Base-by-base conservation (phyloP, 64 coral and sea anemone genomes). In the Porites lutea region DNA sequence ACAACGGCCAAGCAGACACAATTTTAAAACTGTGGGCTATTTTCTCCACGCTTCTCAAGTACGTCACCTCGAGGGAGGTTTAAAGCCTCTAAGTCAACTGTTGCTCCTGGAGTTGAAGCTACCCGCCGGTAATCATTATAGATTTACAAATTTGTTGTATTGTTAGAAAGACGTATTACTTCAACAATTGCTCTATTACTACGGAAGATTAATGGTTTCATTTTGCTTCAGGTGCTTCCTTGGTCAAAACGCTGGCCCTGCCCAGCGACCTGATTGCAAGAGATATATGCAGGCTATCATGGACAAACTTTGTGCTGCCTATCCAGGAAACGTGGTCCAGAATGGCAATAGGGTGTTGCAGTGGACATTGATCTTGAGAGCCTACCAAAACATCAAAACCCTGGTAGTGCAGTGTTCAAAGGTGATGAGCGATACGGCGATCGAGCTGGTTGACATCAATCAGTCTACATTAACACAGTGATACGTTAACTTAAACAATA, bases 361-460 rank as follows among this genome's bases (percentile, higher is more conserved):
- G 2, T 86, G 90, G 89, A 21, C 45, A 14, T n/a, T 89, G 1
- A 48, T 83, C 3, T 65, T 50, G 3, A 66, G 65, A 8, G 13
- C 13, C 15, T 79, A 90, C 57, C 18, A 90, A 73, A 13, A 44
- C 3, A 92, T 86, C 6, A 75, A 59, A 52, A 69, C 74, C 2
- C 0, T 4, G 0, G 45, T 92, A 4, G 20, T 70, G 6, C 13
- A 18, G 16, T 72, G 52, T 13, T 50, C 8, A n/a, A 84, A 44
- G 6, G 58, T 96, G 0, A 96, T 82, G 77, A 6, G 3, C 3
- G 19, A 77, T 22, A 92, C 78, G 15, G 68, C 49, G 2, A 75
- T 92, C 4, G 86, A 89, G 67, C 60, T 96, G 53, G 70, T 72
- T 2, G 89, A 92, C 8, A 68, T 92, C 54, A 96, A 96, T 71